Evolutionary conservation across 92 coral and sea anemone genomes (phyloP), one percentile per base, ranked within the genome.

Genomic region (Blastomussa wellsi): DNA sequence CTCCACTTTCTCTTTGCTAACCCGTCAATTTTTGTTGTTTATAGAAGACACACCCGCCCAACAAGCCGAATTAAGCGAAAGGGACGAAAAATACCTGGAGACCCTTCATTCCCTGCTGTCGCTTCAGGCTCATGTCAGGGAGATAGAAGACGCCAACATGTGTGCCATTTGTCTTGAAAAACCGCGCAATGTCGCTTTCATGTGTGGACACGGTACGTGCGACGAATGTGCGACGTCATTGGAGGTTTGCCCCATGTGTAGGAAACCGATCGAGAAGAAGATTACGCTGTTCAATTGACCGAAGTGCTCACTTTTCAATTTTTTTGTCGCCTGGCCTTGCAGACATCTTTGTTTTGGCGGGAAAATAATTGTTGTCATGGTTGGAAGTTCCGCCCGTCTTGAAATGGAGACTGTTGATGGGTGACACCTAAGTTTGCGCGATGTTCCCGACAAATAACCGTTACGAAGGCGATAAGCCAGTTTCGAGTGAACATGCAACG

Each of bases 161-260:
- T 94, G 97, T 39, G 86, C 93, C 37, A 94, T 94, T 16, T 94
- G 97, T 74, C 86, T 94, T 47, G 97, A 94, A 51, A 94, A 88
- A 84, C 77, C 80, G 49, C 93, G 97, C 44, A 90, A 89, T 53
- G 82, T 90, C 42, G 97, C 90, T 7, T 94, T 94, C 77, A 76
- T 94, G 78, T 94, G 97, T 41, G 97, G 97, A 4, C 97, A 94
- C 35, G 93, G 97, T 32, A 94, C 97, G 1, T 94, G 97, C 64
- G 78, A 64, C 7, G 76, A 77, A 11, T 94, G 97, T 62, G 88
- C 95, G 7, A 42, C 77, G 22, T 81, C 95, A 9, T 71, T 94
- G 44, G 82, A 88, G 36, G 70, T 89, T 24, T 94, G 97, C 31
- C 97, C 93, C 2, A 88, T 94, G 93, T 94, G 97, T 65, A 81